phyloP scores from a whole-genome alignment of 2,797 vertebrate genomes.

The Taeniopygia guttata region DNA sequence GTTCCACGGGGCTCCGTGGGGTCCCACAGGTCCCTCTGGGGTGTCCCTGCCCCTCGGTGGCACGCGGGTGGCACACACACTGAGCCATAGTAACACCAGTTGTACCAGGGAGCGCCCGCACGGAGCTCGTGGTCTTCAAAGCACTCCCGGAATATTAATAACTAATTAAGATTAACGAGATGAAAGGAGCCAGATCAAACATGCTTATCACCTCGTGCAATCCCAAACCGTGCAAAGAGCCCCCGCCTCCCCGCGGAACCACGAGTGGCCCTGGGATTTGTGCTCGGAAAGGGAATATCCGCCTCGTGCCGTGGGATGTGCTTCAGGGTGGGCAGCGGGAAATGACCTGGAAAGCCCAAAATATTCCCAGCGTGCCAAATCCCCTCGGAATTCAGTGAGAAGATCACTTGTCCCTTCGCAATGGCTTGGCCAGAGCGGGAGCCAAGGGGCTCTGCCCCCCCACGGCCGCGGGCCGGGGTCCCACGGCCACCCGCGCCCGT shows the following conservation, averaged over 20 bases:
- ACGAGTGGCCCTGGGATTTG: not conserved
- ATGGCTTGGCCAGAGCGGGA: rapidly evolving
- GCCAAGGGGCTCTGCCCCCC: not conserved
- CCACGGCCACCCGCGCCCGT: not conserved
- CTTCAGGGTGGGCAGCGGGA: not conserved
- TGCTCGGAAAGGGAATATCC: not conserved
- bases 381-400: not conserved
- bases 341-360: not conserved
- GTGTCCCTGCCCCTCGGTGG: rapidly evolving
- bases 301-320: not conserved
- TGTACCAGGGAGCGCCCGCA: not conserved
- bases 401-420: rapidly evolving
- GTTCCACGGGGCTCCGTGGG: not conserved
- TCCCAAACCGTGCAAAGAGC: not conserved
- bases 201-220: not conserved
- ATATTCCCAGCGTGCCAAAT: not conserved
- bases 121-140: not conserved
- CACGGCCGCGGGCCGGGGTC: not conserved
- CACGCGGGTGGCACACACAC: not conserved
- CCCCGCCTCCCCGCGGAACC: not conserved
- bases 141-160: not conserved
- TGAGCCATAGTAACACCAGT: not conserved
- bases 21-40: not conserved
- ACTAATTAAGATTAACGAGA: not conserved
- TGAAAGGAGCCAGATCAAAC: not conserved